Conservation (phyloP, 2,113 vertebrate genomes). For the Caracal caracal region DNA sequence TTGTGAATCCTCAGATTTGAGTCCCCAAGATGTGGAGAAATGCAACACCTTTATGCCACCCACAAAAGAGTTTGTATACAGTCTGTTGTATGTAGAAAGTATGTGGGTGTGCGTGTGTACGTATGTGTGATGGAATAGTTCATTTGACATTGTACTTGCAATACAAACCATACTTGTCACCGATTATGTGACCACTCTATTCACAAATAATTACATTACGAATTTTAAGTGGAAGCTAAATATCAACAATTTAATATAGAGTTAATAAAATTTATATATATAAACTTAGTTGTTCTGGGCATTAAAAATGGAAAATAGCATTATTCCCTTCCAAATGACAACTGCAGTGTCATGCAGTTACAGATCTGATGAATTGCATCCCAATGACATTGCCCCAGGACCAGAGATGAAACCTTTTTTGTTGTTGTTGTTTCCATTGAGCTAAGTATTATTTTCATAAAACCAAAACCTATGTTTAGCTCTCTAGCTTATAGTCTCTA, state of each 20-base stretch:
- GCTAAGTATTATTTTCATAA: constrained; percentile 34
- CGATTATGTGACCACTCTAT: neutral
- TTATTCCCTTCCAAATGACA: neutral
- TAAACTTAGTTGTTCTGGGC: neutral
- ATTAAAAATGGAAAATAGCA: constrained; percentile 26
- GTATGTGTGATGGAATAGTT: neutral
- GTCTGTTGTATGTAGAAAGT: neutral
- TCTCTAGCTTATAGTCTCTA: constrained; percentile 11
- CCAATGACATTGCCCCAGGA: neutral
- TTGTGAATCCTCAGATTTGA: constrained; percentile 61
- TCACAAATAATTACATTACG: constrained; percentile 11
- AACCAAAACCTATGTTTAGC: constrained; percentile 21
- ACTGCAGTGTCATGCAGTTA: neutral
- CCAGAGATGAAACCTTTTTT: neutral
- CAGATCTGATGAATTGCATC: neutral
- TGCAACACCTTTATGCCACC: neutral
- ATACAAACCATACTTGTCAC: neutral
- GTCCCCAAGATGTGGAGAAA: constrained; percentile 3
- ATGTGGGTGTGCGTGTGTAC: neutral
- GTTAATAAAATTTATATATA: neutral
- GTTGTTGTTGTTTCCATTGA: neutral
- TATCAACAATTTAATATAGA: neutral
- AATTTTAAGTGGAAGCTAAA: neutral
- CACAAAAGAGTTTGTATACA: neutral
- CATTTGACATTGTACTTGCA: neutral